Evolutionary conservation across 2,888 invertebrate genomes (phyloP), one percentile per base, ranked within the genome.

Genomic region (Drosophila antonietae): DNA sequence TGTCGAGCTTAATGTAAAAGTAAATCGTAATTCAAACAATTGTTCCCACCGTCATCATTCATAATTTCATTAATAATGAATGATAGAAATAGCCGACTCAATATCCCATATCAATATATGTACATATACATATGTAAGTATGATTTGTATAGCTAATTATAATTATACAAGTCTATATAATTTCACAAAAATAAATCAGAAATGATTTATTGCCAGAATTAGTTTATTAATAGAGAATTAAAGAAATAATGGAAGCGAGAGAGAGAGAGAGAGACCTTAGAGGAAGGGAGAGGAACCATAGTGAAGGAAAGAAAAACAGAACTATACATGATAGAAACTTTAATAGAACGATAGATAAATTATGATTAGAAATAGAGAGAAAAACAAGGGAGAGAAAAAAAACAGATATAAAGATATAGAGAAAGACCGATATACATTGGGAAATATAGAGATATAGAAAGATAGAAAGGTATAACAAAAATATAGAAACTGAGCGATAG

Each of bases 21-120:
- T 31, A n/a, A 8, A 37, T 31, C 31, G 10, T n/a, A 56, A 47
- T 20, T 23, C 18, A 10, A 20, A 6, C 12, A 14, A n/a, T 28
- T 12, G 33, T 68, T 68, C 68, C 44, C 68, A 68, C 44, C 15
- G 14, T 18, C 20, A n/a, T 46, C 39, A 68, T 14, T 41, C 18
- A 37, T 23, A 51, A 18, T 23, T 57, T 39, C 14, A 68, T 57
- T 39, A 37, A 46, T 15, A 23, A 43, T 51, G 31, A 18, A 51
- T 51, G 8, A 51, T 51, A 51, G 33, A 20, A 20, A 33, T 33
- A 31, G n/a, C n/a, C 49, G 14, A 51, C 14, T 12, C 18, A 12
- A 18, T 35, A 14, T 8, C 33, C 33, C 37, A 9, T 9, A 33
- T 23, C 23, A 23, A 23, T 33, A 33, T 33, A 39, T 0, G 0